Percentiles rank a stretch among this genome's conserved stretches.
These are phyloP conservation scores for Belonocnema kinseyi DNA, from an alignment of 1,140 invertebrate species.

Conservation along the genomic window DNA sequence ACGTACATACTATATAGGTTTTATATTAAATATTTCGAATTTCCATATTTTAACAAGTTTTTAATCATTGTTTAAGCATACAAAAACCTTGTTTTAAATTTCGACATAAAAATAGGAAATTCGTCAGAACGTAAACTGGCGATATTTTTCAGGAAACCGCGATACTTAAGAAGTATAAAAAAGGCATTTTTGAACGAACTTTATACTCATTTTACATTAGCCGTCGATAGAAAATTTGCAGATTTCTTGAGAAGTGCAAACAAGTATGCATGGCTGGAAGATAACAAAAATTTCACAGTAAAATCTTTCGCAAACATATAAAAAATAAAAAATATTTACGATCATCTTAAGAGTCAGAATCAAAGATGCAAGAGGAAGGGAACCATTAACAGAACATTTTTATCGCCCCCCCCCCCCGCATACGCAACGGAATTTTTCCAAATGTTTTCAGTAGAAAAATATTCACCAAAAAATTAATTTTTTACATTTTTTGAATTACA, in stretches of 20 bases:
- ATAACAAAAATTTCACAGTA: not conserved
- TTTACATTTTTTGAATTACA: too few relatives aligned
- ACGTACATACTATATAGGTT: too few relatives aligned
- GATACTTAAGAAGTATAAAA: conserved; percentile 14
- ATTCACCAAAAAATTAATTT: too few relatives aligned
- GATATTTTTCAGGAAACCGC: conserved; percentile 43
- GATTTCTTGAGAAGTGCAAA: conserved; percentile 46
- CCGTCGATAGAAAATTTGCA: conserved; percentile 11
- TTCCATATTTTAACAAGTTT: not conserved
- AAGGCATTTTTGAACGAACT: conserved; percentile 33
- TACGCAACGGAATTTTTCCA: too few relatives aligned
- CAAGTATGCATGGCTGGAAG: not conserved
- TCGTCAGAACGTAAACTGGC: conserved; percentile 15
- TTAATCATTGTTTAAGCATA: not conserved
- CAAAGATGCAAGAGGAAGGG: not conserved
- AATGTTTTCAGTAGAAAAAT: too few relatives aligned
- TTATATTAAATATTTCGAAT: not conserved
- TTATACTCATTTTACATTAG: conserved; percentile 31
- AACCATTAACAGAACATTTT: not conserved
- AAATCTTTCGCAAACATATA: conserved; percentile 8
- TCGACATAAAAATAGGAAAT: not conserved
- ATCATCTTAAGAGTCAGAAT: not conserved
- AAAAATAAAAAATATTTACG: not conserved
- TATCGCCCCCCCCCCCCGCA: too few relatives aligned
- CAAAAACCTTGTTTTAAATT: not conserved